These are phyloP conservation scores for Zaprionus africanus DNA, from an alignment of 1,140 invertebrate species.

Conservation along the genomic window DNA sequence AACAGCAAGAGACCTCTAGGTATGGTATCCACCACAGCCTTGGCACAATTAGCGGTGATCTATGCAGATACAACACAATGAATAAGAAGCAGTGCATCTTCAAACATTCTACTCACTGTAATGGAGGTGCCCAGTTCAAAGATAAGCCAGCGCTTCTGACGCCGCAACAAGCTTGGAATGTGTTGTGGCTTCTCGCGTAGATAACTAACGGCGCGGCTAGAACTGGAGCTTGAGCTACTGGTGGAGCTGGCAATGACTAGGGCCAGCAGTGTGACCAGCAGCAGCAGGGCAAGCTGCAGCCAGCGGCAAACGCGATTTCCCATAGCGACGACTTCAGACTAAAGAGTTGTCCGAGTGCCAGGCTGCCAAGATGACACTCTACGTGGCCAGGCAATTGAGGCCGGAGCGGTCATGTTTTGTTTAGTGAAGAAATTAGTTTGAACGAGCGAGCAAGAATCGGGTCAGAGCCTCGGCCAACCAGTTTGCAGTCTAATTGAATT, in stretches of 20 bases:
- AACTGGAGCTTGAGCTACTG: background rate
- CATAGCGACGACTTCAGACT: slow-evolving; percentile 43
- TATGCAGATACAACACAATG: slow-evolving; percentile 1
- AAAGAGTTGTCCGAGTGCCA: slow-evolving; percentile 6
- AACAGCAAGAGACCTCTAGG: slow-evolving; percentile 49
- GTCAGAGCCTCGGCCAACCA: slow-evolving; percentile 38
- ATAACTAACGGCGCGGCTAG: slow-evolving; percentile 41
- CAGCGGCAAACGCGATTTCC: slow-evolving; percentile 22
- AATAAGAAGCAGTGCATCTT: background rate
- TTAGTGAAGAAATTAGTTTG: slow-evolving; percentile 55
- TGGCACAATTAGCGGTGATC: slow-evolving; percentile 60
- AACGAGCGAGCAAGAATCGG: slow-evolving; percentile 33
- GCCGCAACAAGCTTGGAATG: slow-evolving; percentile 41
- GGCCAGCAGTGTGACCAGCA: slow-evolving; percentile 13
- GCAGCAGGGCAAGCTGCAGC: slow-evolving; percentile 13
- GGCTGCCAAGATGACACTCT: slow-evolving; percentile 1
- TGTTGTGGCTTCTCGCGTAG: slow-evolving; percentile 44
- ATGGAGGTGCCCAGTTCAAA: slow-evolving; percentile 59
- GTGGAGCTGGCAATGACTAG: slow-evolving; percentile 3
- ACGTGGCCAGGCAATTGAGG: slow-evolving; percentile 58
- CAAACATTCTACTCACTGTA: slow-evolving; percentile 41
- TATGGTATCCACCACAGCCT: slow-evolving; percentile 55
- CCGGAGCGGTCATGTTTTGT: slow-evolving; percentile 43
- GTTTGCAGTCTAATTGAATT: slow-evolving; percentile 69
- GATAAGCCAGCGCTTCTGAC: slow-evolving; percentile 69